phyloP scores from a whole-genome alignment of 2,797 vertebrate genomes.

The Rhodeus uyekii region DNA sequence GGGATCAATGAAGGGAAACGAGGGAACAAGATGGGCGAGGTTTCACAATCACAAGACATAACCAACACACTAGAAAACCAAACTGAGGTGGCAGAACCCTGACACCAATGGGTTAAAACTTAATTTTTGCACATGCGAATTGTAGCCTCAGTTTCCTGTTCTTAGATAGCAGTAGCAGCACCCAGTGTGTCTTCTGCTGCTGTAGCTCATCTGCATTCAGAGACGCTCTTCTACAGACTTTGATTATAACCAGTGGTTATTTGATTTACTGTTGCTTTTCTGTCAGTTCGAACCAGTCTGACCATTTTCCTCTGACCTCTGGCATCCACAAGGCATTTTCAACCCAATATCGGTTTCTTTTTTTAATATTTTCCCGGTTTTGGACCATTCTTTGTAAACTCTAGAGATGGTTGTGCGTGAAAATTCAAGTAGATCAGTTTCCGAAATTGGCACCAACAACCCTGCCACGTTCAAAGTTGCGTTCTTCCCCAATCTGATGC shows the following conservation, averaged over 20 bases:
- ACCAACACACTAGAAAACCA: no score
- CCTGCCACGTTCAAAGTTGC: not conserved
- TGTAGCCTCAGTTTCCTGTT: not conserved
- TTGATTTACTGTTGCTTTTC: constrained; percentile 41
- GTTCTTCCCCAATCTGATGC: not conserved
- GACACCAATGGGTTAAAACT: no score
- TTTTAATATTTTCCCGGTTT: no score
- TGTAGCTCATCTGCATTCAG: not conserved
- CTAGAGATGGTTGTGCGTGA: not conserved
- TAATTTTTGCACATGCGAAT: no score
- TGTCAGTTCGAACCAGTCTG: constrained; percentile 43
- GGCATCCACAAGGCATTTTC: no score
- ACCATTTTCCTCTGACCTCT: constrained; percentile 49
- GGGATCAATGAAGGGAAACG: no score
- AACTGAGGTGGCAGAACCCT: no score
- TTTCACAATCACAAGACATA: no score
- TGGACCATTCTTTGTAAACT: not conserved
- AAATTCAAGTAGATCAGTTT: not conserved
- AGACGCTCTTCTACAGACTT: not conserved
- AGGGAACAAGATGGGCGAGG: no score
- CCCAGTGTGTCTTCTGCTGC: not conserved
- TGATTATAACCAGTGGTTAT: not conserved
- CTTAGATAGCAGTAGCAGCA: not conserved
- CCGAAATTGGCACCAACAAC: not conserved
- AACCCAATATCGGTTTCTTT: no score